phyloP scores from a whole-genome alignment of 30 jellyfish, hydroid and myxozoan genomes.

The Turritopsis rubra region DNA sequence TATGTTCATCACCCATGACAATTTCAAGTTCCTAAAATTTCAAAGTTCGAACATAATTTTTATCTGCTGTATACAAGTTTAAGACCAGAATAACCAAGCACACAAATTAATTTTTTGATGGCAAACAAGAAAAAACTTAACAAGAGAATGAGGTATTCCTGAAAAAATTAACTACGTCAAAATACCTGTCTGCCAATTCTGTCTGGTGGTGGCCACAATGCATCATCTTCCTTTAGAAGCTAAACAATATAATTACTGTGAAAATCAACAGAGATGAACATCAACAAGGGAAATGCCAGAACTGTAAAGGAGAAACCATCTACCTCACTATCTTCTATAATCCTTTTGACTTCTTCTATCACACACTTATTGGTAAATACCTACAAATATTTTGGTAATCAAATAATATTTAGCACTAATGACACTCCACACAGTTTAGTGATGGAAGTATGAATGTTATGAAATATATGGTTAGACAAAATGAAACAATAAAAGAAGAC shows the following conservation, averaged over 20 bases:
- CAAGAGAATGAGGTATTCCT: not conserved
- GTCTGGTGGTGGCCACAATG: slow-evolving; percentile 89
- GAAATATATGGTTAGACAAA: too few species aligned
- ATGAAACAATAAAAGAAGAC: not conserved
- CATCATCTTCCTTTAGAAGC: slow-evolving; percentile 86
- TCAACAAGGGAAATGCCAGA: not conserved
- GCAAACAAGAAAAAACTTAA: not conserved
- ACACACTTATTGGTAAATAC: slow-evolving; percentile 62
- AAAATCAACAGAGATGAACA: not conserved
- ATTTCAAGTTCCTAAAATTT: slow-evolving; percentile 82
- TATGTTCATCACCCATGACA: slow-evolving; percentile 83
- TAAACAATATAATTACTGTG: not conserved
- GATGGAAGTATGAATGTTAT: too few species aligned
- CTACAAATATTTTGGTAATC: slow-evolving; percentile 24
- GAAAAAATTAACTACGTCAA: not conserved
- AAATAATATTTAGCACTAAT: not conserved
- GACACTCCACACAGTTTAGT: too few species aligned
- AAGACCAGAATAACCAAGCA: too few species aligned
- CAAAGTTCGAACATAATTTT: too few species aligned
- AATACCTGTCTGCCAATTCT: slow-evolving; percentile 82
- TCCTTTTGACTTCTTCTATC: slow-evolving; percentile 72
- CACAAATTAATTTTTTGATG: too few species aligned
- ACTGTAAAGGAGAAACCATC: not conserved
- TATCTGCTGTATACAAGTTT: too few species aligned
- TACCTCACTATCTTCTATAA: slow-evolving; percentile 83